These are phyloP conservation scores for Scophthalmus maximus DNA, from an alignment of 2,113 vertebrate genomes.

Conservation along the genomic window DNA sequence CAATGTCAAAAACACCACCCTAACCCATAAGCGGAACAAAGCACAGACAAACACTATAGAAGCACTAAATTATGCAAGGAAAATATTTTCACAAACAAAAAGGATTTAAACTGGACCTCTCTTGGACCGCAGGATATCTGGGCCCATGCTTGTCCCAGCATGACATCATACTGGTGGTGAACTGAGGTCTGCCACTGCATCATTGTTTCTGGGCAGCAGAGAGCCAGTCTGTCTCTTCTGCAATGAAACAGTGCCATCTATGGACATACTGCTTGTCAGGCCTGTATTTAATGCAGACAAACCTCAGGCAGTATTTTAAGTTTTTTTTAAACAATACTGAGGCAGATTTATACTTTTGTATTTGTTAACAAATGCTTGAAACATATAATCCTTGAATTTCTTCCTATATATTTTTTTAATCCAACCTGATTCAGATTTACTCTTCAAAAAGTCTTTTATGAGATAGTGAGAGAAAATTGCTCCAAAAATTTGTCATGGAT, in stretches of 20 bases:
- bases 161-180: slow-evolving; percentile 55
- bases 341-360: background rate
- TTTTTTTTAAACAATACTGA: background rate
- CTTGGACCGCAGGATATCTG: background rate
- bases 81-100: background rate
- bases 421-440: slow-evolving; percentile 39
- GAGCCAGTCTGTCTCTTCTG: slow-evolving; percentile 20
- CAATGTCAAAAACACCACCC: background rate
- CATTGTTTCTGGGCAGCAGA: slow-evolving; percentile 66
- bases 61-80: background rate
- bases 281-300: background rate
- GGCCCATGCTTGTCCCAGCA: slow-evolving; percentile 36
- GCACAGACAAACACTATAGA: background rate
- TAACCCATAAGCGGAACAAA: background rate
- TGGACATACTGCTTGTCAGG: slow-evolving; percentile 24
- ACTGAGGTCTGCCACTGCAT: slow-evolving; percentile 31
- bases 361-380: slow-evolving; percentile 27
- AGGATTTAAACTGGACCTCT: background rate
- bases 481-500: slow-evolving; percentile 56
- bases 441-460: slow-evolving; percentile 23
- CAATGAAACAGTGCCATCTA: slow-evolving; percentile 78
- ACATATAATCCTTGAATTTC: background rate
- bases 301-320: background rate
- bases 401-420: slow-evolving; percentile 35
- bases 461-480: slow-evolving; percentile 31